These are phyloP conservation scores for Pteria penguin DNA, from an alignment of 2,888 invertebrate species.

Conservation along the genomic window DNA sequence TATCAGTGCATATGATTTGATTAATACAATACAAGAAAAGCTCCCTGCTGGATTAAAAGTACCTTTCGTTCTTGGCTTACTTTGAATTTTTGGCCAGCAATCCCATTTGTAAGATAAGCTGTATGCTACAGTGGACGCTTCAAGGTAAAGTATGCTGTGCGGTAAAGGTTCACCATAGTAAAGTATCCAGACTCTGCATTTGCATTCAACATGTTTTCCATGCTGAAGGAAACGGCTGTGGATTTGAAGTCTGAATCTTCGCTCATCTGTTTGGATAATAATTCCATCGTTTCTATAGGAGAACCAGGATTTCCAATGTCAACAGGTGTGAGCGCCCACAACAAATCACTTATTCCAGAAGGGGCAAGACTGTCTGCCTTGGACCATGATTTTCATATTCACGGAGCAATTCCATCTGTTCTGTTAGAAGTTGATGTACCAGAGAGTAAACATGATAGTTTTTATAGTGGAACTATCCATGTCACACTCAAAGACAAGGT, in stretches of 20 bases:
- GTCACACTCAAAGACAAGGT: too few relatives aligned
- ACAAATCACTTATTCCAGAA: too few relatives aligned
- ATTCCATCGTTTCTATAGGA: neutral
- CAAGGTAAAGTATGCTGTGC: slow-evolving; percentile 15
- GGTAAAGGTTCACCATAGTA: neutral
- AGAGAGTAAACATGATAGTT: too few relatives aligned
- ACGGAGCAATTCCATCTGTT: too few relatives aligned
- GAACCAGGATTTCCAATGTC: neutral
- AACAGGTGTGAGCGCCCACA: too few relatives aligned
- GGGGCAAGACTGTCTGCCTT: too few relatives aligned
- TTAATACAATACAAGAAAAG: neutral
- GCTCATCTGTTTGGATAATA: neutral
- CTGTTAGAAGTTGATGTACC: too few relatives aligned
- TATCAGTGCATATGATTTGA: neutral
- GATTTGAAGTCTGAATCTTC: neutral
- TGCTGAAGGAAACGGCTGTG: neutral
- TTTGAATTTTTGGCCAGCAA: slow-evolving; percentile 13
- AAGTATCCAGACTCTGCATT: neutral
- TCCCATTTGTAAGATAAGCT: slow-evolving; percentile 1
- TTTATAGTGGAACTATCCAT: too few relatives aligned
- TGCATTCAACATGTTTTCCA: too few relatives aligned
- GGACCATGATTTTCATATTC: too few relatives aligned
- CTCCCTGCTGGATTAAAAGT: neutral
- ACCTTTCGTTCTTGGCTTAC: neutral
- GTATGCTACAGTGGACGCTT: too few relatives aligned